Conservation (phyloP, 2,888 invertebrate species). For the Oligia latruncula region DNA sequence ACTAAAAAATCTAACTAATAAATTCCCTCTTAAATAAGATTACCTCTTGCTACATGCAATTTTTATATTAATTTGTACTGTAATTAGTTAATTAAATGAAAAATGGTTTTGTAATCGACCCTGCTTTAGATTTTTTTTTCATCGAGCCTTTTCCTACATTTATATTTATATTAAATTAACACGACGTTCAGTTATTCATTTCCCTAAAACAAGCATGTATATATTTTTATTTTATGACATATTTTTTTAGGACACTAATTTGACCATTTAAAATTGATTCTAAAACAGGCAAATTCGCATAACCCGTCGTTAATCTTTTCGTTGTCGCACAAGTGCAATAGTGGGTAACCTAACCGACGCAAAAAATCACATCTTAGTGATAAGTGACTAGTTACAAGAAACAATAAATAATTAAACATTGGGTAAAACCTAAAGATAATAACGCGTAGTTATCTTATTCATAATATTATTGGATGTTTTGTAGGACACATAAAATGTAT, state of each 20-base stretch:
- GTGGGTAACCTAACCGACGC: neutral
- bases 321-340: neutral
- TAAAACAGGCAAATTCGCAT: too few species aligned
- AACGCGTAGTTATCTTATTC: constrained; percentile 19
- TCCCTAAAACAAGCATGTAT: neutral
- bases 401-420: constrained; percentile 7
- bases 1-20: too few species aligned
- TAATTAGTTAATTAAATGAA: neutral
- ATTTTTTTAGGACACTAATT: neutral
- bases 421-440: constrained; percentile 16
- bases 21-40: too few species aligned
- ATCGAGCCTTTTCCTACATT: neutral
- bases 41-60: too few species aligned
- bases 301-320: too few species aligned
- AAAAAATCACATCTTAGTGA: neutral
- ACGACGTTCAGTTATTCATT: too few species aligned
- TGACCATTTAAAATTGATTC: neutral
- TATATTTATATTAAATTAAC: neutral
- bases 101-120: neutral
- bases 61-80: too few species aligned
- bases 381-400: neutral
- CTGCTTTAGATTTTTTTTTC: neutral
- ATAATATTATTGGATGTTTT: constrained; percentile 19
- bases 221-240: neutral
- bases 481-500: neutral